A percentile compares a stretch with the other conserved stretches of the same genome.
phyloP scores from a whole-genome alignment of 2,113 vertebrate genomes.

The Panthera uncia region DNA sequence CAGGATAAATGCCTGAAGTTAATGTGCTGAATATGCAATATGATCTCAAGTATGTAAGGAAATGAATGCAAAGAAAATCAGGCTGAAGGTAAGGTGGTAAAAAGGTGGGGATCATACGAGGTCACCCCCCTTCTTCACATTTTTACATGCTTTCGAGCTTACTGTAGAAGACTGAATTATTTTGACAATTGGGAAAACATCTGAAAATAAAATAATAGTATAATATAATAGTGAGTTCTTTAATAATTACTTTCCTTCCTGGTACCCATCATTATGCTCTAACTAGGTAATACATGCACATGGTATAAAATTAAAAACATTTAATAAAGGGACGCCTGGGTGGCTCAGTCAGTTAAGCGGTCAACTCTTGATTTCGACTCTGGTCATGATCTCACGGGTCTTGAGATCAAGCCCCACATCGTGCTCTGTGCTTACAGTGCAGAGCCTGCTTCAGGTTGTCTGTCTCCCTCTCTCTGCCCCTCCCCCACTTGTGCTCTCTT shows the following conservation, averaged over 20 bases:
- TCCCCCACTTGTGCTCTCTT: too few species aligned
- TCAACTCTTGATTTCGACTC: too few species aligned
- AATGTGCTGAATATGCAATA: background rate
- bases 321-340: background rate
- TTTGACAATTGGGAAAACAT: constrained; percentile 42
- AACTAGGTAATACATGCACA: background rate
- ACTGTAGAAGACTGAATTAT: background rate
- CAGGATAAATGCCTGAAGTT: background rate
- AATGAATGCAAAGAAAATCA: background rate
- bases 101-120: background rate
- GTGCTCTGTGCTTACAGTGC: too few species aligned
- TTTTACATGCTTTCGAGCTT: background rate
- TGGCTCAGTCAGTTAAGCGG: too few species aligned
- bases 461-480: too few species aligned
- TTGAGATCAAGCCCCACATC: too few species aligned
- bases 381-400: too few species aligned
- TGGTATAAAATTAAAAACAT: background rate
- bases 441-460: too few species aligned
- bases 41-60: background rate
- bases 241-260: constrained; percentile 21
- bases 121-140: background rate
- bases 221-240: constrained; percentile 3
- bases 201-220: background rate
- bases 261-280: background rate
- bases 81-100: background rate